phyloP scores from a whole-genome alignment of 1,140 invertebrate species.

The Hypothenemus hampei region DNA sequence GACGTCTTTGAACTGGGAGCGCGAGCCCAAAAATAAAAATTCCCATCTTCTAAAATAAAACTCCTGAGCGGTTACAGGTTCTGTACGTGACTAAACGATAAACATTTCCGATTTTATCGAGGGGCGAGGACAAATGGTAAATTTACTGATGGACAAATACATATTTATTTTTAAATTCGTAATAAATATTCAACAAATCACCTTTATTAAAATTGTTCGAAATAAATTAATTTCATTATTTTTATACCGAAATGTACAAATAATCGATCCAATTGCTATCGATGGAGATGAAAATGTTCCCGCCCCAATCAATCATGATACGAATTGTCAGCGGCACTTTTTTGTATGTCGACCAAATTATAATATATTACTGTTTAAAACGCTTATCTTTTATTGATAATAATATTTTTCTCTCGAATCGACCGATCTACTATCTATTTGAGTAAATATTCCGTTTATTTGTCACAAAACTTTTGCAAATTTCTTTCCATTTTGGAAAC shows the following conservation, averaged over 20 bases:
- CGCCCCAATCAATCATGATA: slow-evolving; percentile 17
- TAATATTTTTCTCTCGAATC: slow-evolving; percentile 6
- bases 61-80: background rate
- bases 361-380: slow-evolving; percentile 17
- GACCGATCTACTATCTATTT: background rate
- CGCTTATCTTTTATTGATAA: slow-evolving; percentile 17
- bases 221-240: slow-evolving; percentile 13
- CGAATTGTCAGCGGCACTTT: slow-evolving; percentile 20
- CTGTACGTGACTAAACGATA: background rate
- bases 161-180: background rate
- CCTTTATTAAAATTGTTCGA: background rate
- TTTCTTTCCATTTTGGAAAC: background rate
- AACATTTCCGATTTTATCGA: background rate
- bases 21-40: too few relatives aligned
- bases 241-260: slow-evolving; percentile 18
- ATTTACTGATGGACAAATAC: background rate
- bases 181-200: background rate
- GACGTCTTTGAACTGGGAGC: too few relatives aligned
- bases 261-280: slow-evolving; percentile 18
- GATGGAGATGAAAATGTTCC: slow-evolving; percentile 6
- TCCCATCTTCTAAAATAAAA: too few relatives aligned
- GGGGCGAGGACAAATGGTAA: background rate
- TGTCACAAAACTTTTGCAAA: too few relatives aligned
- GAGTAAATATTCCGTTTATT: too few relatives aligned
- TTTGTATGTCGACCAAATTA: slow-evolving; percentile 12